Base-by-base conservation (phyloP, 2,797 vertebrate genomes). In the Hirundo rustica region DNA sequence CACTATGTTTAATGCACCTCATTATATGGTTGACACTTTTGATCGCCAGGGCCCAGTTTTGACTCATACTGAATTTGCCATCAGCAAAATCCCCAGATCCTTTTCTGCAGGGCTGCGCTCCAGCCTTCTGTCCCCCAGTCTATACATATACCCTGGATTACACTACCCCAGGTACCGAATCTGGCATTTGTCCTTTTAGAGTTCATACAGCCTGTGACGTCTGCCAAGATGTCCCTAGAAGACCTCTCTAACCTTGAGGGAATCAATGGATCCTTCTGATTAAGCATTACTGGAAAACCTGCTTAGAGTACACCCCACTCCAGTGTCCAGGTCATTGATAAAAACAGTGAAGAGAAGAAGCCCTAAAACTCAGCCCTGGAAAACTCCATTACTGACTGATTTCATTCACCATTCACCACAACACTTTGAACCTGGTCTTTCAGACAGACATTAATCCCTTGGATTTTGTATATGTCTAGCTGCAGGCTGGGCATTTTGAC, bases 81-180 rank as follows among this genome's bases (percentile, higher is more conserved):
- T 30, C 32, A 57, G 18, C 4, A 21, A 64, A 70, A 70, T n/a
- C 32, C 14, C 16, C 29, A 38, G n/a, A 38, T 22, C 10, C 4
- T 55, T 42, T 75, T 34, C 16, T 64, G 29, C 25, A 45, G 29
- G n/a, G 16, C 38, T 89, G 8, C 3, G 5, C 7, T 64, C 20
- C 23, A 38, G 5, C 45, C 11, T 83, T n/a, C 55, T 73, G 4
- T 58, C 1, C 18, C 13, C 6, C 9, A n/a, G 8, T 34, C 44
- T 72, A 8, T 17, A 34, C 0, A 2, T 32, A 23, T 7, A 45
- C 34, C 12, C 17, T 5, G 1, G 7, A 23, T n/a, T 55, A 40
- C 4, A 50, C n/a, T 3, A 13, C 20, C 10, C 5, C 2, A 36
- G 23, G 3, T 53, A 27, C 30, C 32, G 44, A 71, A 58, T 74